Evolutionary conservation across 2,797 vertebrate species (phyloP), one percentile per base, ranked within the genome.

Genomic region (Gymnoscopelus braueri): DNA sequence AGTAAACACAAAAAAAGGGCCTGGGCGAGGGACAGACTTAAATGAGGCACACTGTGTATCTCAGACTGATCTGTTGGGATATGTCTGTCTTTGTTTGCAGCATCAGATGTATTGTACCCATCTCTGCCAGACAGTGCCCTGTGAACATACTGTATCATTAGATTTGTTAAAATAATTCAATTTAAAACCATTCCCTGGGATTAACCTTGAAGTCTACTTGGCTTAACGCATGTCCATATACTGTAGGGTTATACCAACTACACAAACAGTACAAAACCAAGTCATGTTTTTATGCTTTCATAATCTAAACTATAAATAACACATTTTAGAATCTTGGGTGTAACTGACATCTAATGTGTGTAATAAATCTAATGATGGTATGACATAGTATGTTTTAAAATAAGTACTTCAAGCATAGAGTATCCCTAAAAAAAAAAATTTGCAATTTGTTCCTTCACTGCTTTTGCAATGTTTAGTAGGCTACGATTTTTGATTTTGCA

Each of bases 81-180:
- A 10, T 60, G 58, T 74, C 75, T 56, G 23, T 23, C 62, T 54
- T 55, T 4, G 29, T 2, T 1, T 3, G 2, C 54, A 2, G 26
- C 60, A 61, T 50, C 62, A 29, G 10, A 67, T 62, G 52, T 5
- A 55, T 65, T 24, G 12, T 56, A 26, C n/a, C 23, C 44, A 48
- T 50, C 23, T 63, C 51, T 49, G 51, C 7, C 60, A 51, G 65
- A 69, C 55, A 63, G 54, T 29, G n/a, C 49, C 55, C 44, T 32
- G 29, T 14, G 14, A n/a, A 39, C 14, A 67, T 57, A 8, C 7
- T 10, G 39, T 35, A 56, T 57, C 49, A 48, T 63, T 49, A 19
- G 15, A 75, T 73, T 74, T 60, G 14, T 44, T 9, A 44, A 48
- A 65, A 71, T 74, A 73, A 60, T 59, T 47, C 26, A 9, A 67